Evolutionary conservation across 1,140 invertebrate species (phyloP).

Genomic region (Drosophila jambulina): DNA sequence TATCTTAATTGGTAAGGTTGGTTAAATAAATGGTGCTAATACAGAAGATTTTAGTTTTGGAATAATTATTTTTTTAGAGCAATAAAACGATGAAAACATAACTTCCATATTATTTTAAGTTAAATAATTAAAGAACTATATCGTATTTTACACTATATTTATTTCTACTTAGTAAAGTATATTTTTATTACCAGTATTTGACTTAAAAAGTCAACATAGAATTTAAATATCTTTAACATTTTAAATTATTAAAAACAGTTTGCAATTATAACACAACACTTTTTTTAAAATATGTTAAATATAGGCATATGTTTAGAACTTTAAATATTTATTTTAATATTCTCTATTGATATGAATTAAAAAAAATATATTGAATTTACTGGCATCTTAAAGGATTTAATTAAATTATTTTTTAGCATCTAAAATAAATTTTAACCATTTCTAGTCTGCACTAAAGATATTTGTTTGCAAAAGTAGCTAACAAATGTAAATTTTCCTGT

Average conservation of each 20-base stretch:
- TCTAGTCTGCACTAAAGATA: background rate
- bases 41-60: background rate
- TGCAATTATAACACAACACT: too few species aligned
- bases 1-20: background rate
- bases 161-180: background rate
- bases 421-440: background rate
- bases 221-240: background rate
- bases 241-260: background rate
- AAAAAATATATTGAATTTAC: background rate
- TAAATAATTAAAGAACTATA: too few species aligned
- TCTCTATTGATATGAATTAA: background rate
- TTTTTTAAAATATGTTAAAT: too few species aligned
- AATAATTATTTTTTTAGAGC: too few species aligned
- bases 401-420: background rate
- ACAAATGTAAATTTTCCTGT: background rate
- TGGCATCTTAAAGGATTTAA: background rate
- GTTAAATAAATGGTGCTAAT: background rate
- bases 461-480: background rate
- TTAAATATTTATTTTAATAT: too few species aligned
- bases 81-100: background rate
- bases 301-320: background rate
- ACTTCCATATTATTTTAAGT: background rate
- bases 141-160: background rate
- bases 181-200: background rate
- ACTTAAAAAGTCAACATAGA: background rate